Conservation (phyloP, 2,113 vertebrate genomes). For the Dipodomys stephensi region DNA sequence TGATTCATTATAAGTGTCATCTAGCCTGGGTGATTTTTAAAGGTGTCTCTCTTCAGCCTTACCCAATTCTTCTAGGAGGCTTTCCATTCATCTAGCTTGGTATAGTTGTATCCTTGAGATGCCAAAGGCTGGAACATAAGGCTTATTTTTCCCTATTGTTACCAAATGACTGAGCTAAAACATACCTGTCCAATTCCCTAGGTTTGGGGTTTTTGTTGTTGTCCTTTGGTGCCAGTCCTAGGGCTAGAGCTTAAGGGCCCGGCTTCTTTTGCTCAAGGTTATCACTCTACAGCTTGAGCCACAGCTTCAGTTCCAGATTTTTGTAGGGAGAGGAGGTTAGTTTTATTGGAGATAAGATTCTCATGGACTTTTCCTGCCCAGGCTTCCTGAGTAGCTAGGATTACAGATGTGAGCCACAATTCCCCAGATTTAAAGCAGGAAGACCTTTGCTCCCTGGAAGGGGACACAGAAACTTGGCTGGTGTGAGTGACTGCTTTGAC, state of each 20-base stretch:
- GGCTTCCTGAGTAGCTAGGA: no score
- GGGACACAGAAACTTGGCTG: not conserved
- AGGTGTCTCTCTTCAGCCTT: not conserved
- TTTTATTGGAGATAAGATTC: no score
- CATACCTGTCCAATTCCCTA: conserved; percentile 18
- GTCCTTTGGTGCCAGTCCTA: no score
- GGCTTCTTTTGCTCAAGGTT: no score
- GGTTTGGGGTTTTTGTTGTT: no score
- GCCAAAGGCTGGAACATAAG: not conserved
- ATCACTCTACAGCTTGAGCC: no score
- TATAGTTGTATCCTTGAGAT: conserved; percentile 25
- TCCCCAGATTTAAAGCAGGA: conserved; percentile 58
- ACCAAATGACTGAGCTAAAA: conserved; percentile 51
- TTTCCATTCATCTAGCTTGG: not conserved
- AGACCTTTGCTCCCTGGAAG: conserved; percentile 37
- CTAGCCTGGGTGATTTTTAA: not conserved
- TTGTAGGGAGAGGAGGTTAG: no score
- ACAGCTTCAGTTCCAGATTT: no score
- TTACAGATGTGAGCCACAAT: not conserved
- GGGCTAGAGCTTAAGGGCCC: no score
- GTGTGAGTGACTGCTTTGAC: not conserved
- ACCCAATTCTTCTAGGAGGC: conserved; percentile 24
- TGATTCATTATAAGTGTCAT: not conserved
- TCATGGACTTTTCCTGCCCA: no score
- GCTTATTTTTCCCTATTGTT: not conserved